A percentile compares a stretch with the other conserved stretches of the same genome.
phyloP scores from a whole-genome alignment of 2,113 vertebrate species.

The Corythoichthys haematopterus region DNA sequence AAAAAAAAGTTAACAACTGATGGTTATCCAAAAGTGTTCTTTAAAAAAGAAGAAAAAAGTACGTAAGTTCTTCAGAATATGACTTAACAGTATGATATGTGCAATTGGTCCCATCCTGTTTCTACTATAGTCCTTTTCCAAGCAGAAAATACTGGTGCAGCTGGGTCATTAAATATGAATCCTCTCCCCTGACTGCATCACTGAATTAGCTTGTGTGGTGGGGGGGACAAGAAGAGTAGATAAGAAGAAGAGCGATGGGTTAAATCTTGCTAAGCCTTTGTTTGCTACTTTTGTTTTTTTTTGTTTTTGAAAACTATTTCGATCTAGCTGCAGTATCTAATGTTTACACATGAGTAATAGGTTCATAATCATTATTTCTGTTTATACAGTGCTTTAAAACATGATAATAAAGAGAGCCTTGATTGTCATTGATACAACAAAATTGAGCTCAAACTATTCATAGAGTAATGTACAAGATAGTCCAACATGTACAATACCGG shows the following conservation, averaged over 20 bases:
- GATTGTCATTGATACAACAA: background rate
- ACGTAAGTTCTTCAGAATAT: constrained; percentile 13
- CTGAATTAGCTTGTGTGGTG: constrained; percentile 19
- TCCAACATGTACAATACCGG: background rate
- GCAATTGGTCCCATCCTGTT: constrained; percentile 6
- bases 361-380: too few species aligned
- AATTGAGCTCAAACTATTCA: background rate
- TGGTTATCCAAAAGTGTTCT: too few species aligned
- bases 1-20: too few species aligned
- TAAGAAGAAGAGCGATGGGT: constrained; percentile 13
- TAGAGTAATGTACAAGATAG: background rate
- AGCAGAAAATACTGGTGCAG: constrained; percentile 18
- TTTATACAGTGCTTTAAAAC: background rate
- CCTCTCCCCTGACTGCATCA: constrained; percentile 25
- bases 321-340: background rate
- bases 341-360: background rate
- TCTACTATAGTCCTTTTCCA: constrained; percentile 47
- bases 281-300: constrained; percentile 1
- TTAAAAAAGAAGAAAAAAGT: too few species aligned
- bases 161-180: constrained; percentile 55
- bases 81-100: constrained; percentile 22
- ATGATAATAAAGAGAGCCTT: background rate
- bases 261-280: constrained; percentile 15
- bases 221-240: constrained; percentile 3
- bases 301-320: background rate